Conservation (phyloP, 2,888 invertebrate species). For the Acleris sparsana region DNA sequence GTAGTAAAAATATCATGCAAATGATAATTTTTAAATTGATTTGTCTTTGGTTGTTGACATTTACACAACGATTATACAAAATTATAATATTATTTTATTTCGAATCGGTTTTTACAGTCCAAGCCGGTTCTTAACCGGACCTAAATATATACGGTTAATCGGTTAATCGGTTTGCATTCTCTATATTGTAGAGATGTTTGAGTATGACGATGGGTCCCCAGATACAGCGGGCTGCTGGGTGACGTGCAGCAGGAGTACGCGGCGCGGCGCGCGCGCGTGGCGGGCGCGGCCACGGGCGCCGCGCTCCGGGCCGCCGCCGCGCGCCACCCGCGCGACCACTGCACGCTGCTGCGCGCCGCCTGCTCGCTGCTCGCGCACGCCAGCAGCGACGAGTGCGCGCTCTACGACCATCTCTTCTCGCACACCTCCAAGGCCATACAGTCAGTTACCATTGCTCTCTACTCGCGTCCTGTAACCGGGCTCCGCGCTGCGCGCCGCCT, state of each 20-base stretch:
- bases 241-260: conserved; percentile 95
- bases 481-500: too few relatives aligned
- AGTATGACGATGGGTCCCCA: conserved; percentile 46
- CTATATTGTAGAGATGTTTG: too few relatives aligned
- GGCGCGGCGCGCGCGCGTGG: conserved; percentile 86
- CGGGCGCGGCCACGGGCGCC: conserved; percentile 88
- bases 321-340: conserved; percentile 86
- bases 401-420: conserved; percentile 5
- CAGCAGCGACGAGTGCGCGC: conserved; percentile 94
- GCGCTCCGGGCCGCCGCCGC: conserved; percentile 86
- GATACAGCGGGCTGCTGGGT: conserved; percentile 87
- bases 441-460: conserved; percentile 9
- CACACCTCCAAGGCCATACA: conserved; percentile 2
- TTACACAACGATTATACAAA: too few relatives aligned
- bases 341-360: conserved; percentile 90
- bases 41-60: too few relatives aligned
- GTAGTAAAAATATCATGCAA: too few relatives aligned
- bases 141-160: too few relatives aligned
- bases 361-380: conserved; percentile 96
- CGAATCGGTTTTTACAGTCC: too few relatives aligned
- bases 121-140: too few relatives aligned
- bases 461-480: too few relatives aligned
- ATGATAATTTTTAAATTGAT: too few relatives aligned
- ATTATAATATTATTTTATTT: too few relatives aligned
- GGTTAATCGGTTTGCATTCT: too few relatives aligned